Percentiles rank a stretch among this genome's conserved stretches.
Evolutionary conservation across 2,797 vertebrate species (phyloP).

Genomic region (Squalus acanthias): DNA sequence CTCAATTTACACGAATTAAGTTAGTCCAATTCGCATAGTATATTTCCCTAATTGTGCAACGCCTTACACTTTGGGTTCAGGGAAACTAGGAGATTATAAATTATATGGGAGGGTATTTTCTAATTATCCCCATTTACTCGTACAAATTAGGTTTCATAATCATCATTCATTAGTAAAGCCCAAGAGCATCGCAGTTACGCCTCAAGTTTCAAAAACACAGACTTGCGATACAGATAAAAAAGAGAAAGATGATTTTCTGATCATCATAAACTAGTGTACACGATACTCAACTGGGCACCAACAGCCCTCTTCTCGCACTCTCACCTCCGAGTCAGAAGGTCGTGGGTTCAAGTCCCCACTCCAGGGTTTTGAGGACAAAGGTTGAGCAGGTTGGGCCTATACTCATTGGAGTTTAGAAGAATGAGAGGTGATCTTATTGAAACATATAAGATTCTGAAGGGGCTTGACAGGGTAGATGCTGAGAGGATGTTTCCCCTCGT

Average conservation of each 20-base stretch:
- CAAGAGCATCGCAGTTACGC: background rate
- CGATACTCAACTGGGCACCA: background rate
- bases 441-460: no score
- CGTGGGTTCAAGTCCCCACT: no score
- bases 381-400: no score
- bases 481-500: no score
- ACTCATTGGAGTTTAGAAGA: no score
- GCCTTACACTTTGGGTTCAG: background rate
- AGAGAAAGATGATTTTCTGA: background rate
- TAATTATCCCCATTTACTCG: background rate
- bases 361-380: no score
- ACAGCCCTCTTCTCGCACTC: background rate
- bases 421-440: no score
- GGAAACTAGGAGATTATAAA: background rate
- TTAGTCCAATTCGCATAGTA: background rate
- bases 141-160: background rate
- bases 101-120: background rate
- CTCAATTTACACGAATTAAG: conserved; percentile 11
- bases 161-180: background rate
- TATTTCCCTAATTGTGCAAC: no score
- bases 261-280: background rate
- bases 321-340: no score
- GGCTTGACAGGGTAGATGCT: no score
- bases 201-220: background rate
- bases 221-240: background rate